Conservation (phyloP, 1,140 invertebrate species). For the Orius laevigatus region DNA sequence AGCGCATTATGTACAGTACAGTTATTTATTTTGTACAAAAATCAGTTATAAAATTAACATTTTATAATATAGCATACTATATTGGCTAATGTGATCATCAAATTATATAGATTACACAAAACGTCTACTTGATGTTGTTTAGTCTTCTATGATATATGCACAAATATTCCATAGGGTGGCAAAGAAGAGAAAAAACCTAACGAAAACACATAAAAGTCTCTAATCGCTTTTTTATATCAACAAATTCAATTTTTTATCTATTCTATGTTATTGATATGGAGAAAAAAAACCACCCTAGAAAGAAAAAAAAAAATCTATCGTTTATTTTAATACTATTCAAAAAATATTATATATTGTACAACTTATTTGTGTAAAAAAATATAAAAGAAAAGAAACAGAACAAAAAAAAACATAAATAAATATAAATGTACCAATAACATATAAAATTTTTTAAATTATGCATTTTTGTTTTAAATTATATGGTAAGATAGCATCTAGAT, state of each 20-base stretch:
- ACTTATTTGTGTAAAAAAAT: neutral
- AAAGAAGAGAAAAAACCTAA: conserved; percentile 7
- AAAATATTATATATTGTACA: conserved; percentile 1
- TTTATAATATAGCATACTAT: conserved; percentile 24
- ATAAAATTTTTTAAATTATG: conserved; percentile 11
- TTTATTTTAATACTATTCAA: conserved; percentile 3
- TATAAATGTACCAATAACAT: conserved; percentile 10
- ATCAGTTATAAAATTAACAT: conserved; percentile 27
- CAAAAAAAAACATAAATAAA: conserved; percentile 12
- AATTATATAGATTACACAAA: conserved; percentile 18
- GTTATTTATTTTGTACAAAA: conserved; percentile 27
- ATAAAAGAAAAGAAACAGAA: too few relatives aligned
- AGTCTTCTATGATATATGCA: conserved; percentile 19
- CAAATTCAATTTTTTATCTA: neutral
- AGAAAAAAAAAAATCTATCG: too few relatives aligned
- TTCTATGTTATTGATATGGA: conserved; percentile 4
- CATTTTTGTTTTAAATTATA: neutral
- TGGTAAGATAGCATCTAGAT: conserved; percentile 14
- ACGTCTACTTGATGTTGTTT: conserved; percentile 16
- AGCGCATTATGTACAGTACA: conserved; percentile 17
- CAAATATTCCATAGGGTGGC: conserved; percentile 14
- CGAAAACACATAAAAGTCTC: neutral
- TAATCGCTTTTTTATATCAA: neutral
- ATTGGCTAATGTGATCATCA: conserved; percentile 23
- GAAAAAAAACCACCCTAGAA: conserved; percentile 5